These are phyloP conservation scores for Caenorhabditis sp. DNA, from an alignment of 2,888 invertebrate genomes.

Conservation along the genomic window DNA sequence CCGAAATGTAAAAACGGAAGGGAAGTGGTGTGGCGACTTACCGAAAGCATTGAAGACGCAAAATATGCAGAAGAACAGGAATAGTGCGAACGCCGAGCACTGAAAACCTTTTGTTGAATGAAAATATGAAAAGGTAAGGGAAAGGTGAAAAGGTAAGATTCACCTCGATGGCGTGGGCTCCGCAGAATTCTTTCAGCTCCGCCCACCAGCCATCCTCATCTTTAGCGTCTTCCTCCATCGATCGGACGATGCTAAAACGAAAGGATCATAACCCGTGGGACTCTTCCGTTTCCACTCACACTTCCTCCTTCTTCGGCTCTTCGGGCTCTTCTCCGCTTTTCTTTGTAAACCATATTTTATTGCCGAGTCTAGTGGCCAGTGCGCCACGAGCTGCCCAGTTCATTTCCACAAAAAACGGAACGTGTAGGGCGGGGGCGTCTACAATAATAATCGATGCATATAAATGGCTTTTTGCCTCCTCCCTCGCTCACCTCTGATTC, in stretches of 20 bases:
- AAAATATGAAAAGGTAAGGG: background rate
- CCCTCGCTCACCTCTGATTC: background rate
- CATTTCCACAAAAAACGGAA: too few relatives aligned
- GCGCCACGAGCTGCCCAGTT: too few relatives aligned
- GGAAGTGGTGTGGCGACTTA: too few relatives aligned
- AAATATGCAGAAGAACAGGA: slow-evolving; percentile 22
- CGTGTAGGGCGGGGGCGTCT: background rate
- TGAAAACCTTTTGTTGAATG: slow-evolving; percentile 20
- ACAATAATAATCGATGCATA: background rate
- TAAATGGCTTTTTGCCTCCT: background rate
- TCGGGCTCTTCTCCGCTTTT: slow-evolving; percentile 4
- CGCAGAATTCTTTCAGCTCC: slow-evolving; percentile 24
- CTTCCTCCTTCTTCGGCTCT: background rate
- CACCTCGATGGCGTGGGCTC: slow-evolving; percentile 22
- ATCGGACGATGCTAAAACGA: slow-evolving; percentile 18
- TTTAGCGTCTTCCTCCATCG: slow-evolving; percentile 14
- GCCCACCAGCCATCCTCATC: slow-evolving; percentile 15
- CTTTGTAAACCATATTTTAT: slow-evolving; percentile 28
- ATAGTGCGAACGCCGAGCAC: slow-evolving; percentile 22
- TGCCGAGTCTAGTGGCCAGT: background rate
- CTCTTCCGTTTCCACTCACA: slow-evolving; percentile 5
- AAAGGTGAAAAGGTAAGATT: background rate
- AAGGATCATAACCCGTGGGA: slow-evolving; percentile 1
- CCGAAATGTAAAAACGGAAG: too few relatives aligned
- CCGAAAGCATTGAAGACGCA: slow-evolving; percentile 40